These are phyloP conservation scores for Podocnemis expansa DNA, from an alignment of 2,113 vertebrate genomes.

Conservation along the genomic window DNA sequence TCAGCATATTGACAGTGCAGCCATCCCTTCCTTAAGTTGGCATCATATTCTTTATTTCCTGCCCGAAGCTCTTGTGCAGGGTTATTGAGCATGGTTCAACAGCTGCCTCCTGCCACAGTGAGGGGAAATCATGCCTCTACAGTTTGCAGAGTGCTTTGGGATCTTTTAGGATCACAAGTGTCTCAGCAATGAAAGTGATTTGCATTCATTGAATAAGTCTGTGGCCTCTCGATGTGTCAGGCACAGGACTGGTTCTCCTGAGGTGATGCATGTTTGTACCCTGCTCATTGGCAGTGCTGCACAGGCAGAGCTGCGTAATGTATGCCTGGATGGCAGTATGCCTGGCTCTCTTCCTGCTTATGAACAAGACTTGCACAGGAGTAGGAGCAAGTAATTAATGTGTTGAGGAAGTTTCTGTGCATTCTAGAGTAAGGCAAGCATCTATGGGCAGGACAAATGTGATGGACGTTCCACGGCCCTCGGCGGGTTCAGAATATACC, in stretches of 20 bases:
- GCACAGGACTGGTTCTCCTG: not conserved
- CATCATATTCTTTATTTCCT: not conserved
- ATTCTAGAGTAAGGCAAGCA: not conserved
- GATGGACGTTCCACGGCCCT: not conserved
- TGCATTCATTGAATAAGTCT: not conserved
- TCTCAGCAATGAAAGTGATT: fast-evolving
- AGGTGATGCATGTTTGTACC: fast-evolving
- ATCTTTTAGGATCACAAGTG: not conserved
- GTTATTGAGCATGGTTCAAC: not conserved
- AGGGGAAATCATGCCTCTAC: not conserved
- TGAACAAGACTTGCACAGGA: not conserved
- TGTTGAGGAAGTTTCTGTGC: not conserved
- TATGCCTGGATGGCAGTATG: not conserved
- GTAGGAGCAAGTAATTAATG: not conserved
- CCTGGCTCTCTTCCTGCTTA: not conserved
- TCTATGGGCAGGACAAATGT: not conserved
- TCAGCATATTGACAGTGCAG: not conserved
- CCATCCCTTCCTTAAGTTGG: not conserved
- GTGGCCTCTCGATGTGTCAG: not conserved
- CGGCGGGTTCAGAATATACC: fast-evolving
- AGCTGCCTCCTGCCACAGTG: not conserved
- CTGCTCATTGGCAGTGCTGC: not conserved
- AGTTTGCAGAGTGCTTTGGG: not conserved
- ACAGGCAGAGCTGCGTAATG: fast-evolving
- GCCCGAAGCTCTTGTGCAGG: not conserved